These are phyloP conservation scores for Cyclophora punctaria DNA, from an alignment of 2,888 invertebrate genomes.

Conservation along the genomic window DNA sequence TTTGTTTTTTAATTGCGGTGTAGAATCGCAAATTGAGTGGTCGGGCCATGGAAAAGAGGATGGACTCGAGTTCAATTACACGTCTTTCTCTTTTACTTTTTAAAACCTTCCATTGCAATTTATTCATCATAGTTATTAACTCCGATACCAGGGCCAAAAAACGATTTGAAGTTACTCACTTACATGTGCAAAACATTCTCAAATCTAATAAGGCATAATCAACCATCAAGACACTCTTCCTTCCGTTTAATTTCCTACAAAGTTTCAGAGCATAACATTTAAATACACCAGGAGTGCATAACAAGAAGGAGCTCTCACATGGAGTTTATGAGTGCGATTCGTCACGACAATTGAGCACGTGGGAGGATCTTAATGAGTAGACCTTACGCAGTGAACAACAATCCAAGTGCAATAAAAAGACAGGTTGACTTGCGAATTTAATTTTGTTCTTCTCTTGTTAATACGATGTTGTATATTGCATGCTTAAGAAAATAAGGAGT, in stretches of 20 bases:
- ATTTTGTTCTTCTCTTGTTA: constrained; percentile 21
- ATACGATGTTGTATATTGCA: too few relatives aligned
- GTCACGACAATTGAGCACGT: constrained; percentile 69
- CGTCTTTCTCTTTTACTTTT: too few relatives aligned
- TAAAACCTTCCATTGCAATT: too few relatives aligned
- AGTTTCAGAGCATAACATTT: constrained; percentile 30
- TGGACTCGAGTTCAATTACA: too few relatives aligned
- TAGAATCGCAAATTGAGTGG: constrained; percentile 5
- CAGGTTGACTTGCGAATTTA: constrained; percentile 24
- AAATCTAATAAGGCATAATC: too few relatives aligned
- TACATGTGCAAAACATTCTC: too few relatives aligned
- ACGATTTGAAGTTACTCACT: too few relatives aligned
- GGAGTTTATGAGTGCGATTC: constrained; percentile 66
- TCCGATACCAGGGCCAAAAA: too few relatives aligned
- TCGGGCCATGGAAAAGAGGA: not conserved
- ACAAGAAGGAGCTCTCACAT: constrained; percentile 28
- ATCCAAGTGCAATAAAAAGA: constrained; percentile 39
- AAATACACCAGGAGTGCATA: constrained; percentile 25
- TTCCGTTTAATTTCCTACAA: constrained; percentile 41
- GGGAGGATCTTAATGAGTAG: constrained; percentile 45
- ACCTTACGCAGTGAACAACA: constrained; percentile 29
- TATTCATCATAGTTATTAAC: too few relatives aligned
- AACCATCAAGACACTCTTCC: too few relatives aligned
- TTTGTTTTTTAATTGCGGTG: constrained; percentile 22
- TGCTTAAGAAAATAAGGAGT: too few relatives aligned